Base-by-base conservation (phyloP, 2,888 invertebrate species). In the Nymphalis c-album region DNA sequence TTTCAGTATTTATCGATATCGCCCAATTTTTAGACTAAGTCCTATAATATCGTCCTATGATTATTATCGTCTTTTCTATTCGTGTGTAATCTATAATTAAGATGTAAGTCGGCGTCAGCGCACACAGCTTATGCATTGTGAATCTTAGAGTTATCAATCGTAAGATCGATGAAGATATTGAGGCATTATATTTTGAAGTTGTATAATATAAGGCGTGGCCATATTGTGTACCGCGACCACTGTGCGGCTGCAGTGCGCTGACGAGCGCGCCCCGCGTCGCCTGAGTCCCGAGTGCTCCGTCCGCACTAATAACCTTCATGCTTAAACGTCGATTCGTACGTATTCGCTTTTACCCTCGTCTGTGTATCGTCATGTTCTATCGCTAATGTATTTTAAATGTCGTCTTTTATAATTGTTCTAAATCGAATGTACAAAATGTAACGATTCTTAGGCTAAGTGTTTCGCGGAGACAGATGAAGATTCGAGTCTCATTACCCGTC, bases 301-400 rank as follows among this genome's bases (percentile, higher is more conserved):
- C 74, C 74, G 74, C 74, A 70, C 69, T 63, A 45, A 51, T 63
- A 50, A 53, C 68, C 59, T 75, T 16, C 53, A n/a, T 55, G 75
- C 70, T 76, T 76, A 74, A 77, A 77, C 80, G 83, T 82, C 78
- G 79, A 80, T 75, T 81, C 76, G 82, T 81, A 71, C 74, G 78
- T 81, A 79, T 76, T 75, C 74, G 76, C 64, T 68, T 60, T 47
- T 68, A 53, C 60, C 73, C 74, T 72, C 75, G 72, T 74, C 64
- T 69, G 63, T 74, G 65, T 73, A 72, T 74, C 71, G 74, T 74
- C 69, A 67, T 63, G 7, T 59, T 64, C 58, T 67, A 65, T 63
- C 45, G 59, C 48, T 66, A 57, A 63, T 66, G 64, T 66, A 64
- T 63, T 62, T 58, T 69, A 57, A 64, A 64, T 68, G 58, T 67